A percentile compares a stretch with the other conserved stretches of the same genome.
phyloP scores from a whole-genome alignment of 2,797 vertebrate genomes.

The Schizopygopsis malacanthus region DNA sequence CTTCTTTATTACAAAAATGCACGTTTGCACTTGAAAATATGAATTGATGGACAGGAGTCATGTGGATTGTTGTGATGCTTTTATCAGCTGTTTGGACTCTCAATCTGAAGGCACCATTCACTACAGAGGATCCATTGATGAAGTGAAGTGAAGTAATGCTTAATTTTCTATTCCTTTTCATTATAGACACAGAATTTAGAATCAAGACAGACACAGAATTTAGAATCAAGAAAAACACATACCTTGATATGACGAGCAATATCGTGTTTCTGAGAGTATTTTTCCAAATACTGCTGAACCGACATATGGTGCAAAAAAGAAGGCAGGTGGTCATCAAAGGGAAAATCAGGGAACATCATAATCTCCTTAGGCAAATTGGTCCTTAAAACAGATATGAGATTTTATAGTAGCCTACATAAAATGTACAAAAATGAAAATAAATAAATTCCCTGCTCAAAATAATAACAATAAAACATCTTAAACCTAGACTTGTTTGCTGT shows the following conservation, averaged over 20 bases:
- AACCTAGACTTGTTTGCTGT: not conserved
- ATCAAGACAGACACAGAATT: not conserved
- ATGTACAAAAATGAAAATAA: not conserved
- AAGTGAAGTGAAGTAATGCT: not conserved
- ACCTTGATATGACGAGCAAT: slow-evolving; percentile 77
- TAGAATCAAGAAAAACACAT: slow-evolving; percentile 21
- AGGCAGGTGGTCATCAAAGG: slow-evolving; percentile 75
- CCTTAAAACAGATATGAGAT: slow-evolving; percentile 65
- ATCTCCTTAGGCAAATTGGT: slow-evolving; percentile 87
- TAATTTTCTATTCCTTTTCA: not conserved
- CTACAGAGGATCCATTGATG: not conserved
- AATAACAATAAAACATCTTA: slow-evolving; percentile 1
- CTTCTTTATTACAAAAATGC: not conserved
- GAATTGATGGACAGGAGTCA: not conserved
- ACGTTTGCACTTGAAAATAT: not conserved
- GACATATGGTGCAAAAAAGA: slow-evolving; percentile 81
- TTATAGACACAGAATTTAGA: slow-evolving; percentile 1
- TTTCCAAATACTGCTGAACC: slow-evolving; percentile 78
- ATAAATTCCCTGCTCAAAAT: not conserved
- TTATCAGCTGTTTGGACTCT: not conserved
- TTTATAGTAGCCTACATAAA: not conserved
- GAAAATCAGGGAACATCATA: slow-evolving; percentile 85
- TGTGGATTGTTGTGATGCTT: not conserved
- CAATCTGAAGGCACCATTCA: not conserved
- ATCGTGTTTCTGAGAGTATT: slow-evolving; percentile 70